Evolutionary conservation across 2,797 vertebrate species (phyloP).

Genomic region (Gymnothorax reevesii): DNA sequence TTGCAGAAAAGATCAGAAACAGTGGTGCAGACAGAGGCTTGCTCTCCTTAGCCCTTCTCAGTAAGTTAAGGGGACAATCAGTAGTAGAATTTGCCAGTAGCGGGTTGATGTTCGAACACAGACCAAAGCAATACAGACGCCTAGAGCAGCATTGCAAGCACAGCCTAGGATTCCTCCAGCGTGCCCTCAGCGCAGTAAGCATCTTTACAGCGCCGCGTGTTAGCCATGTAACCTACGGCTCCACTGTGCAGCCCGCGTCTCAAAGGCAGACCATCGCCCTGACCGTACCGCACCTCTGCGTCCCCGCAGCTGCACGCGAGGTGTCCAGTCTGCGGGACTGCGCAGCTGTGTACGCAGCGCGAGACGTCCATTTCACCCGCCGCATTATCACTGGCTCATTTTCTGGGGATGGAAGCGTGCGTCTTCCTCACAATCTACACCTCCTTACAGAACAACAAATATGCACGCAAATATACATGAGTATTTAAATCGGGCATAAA

Average conservation of each 20-base stretch:
- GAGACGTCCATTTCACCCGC: background rate
- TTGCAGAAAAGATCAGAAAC: too few relatives aligned
- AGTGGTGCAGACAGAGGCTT: too few relatives aligned
- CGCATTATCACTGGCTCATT: background rate
- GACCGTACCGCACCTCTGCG: too few relatives aligned
- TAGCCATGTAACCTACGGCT: too few relatives aligned
- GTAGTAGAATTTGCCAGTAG: background rate
- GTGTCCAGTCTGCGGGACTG: conserved; percentile 10
- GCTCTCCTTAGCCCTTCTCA: too few relatives aligned
- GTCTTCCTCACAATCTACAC: background rate
- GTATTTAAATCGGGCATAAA: background rate
- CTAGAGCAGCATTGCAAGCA: too few relatives aligned
- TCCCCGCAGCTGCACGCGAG: background rate
- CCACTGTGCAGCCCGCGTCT: too few relatives aligned
- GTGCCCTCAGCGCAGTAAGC: too few relatives aligned
- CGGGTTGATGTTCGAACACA: background rate
- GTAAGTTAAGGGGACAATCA: too few relatives aligned
- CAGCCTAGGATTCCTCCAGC: too few relatives aligned
- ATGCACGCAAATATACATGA: background rate
- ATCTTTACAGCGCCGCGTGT: background rate
- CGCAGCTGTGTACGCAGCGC: background rate
- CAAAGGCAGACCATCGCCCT: too few relatives aligned
- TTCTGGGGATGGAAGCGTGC: background rate
- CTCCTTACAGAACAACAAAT: background rate
- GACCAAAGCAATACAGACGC: background rate